Percentiles rank a stretch among this genome's conserved stretches.
Conservation (phyloP, 2,888 invertebrate genomes). For the Thymelicus acteon region DNA sequence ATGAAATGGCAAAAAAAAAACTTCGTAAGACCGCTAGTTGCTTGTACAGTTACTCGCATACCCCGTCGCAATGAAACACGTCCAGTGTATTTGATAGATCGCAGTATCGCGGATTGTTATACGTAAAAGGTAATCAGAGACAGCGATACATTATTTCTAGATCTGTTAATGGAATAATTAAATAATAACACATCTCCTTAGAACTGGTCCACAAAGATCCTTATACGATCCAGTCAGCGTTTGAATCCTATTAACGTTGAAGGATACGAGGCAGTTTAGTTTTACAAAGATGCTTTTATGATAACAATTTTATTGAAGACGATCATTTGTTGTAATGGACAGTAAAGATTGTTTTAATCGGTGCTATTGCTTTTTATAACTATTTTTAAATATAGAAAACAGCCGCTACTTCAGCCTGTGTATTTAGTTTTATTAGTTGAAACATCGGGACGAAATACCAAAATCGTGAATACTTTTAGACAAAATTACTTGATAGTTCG, state of each 20-base stretch:
- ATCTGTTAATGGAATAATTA: slow-evolving; percentile 34
- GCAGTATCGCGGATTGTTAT: not conserved
- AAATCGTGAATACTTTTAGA: too few relatives aligned
- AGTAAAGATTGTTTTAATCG: not conserved
- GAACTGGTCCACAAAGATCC: slow-evolving; percentile 26
- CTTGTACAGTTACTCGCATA: not conserved
- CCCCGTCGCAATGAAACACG: not conserved
- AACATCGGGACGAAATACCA: too few relatives aligned
- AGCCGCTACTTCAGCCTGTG: too few relatives aligned
- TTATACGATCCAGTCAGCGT: slow-evolving; percentile 10
- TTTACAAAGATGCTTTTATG: slow-evolving; percentile 17
- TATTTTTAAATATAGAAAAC: too few relatives aligned
- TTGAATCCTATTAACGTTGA: slow-evolving; percentile 24
- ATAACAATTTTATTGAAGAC: slow-evolving; percentile 2
- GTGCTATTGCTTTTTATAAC: not conserved
- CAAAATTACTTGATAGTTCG: too few relatives aligned
- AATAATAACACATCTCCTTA: slow-evolving; percentile 11
- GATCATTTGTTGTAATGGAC: not conserved
- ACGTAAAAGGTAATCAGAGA: slow-evolving; percentile 29
- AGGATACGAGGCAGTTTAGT: slow-evolving; percentile 3
- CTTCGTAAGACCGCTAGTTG: too few relatives aligned
- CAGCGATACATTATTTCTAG: slow-evolving; percentile 27
- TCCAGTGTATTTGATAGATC: slow-evolving; percentile 10
- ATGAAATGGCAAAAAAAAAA: too few relatives aligned
- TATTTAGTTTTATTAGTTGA: too few relatives aligned